Evolutionary conservation across 2,797 vertebrate genomes (phyloP).

Genomic region (Alectoris magna): DNA sequence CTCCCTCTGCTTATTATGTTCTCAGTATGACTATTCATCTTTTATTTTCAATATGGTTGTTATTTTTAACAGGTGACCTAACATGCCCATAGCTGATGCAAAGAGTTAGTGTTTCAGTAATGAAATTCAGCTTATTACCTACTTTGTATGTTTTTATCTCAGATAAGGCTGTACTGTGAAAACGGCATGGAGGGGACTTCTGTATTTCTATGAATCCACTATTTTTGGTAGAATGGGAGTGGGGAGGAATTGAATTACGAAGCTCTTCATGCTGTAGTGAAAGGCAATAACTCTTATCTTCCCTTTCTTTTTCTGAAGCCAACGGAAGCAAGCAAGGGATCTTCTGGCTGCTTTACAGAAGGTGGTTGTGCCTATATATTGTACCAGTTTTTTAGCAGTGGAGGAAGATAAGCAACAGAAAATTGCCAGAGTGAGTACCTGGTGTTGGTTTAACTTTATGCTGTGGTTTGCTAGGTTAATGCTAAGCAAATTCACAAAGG

Average conservation of each 20-base stretch:
- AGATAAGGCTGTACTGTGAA: not conserved
- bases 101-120: not conserved
- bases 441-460: not conserved
- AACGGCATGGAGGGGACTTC: not conserved
- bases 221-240: not conserved
- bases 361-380: conserved; percentile 98
- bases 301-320: conserved; percentile 80
- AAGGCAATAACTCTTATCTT: conserved; percentile 58
- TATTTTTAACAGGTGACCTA: not conserved
- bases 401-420: conserved; percentile 99
- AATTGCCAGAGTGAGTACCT: conserved; percentile 88
- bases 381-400: conserved; percentile 96
- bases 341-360: conserved; percentile 94
- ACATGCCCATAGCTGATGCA: not conserved
- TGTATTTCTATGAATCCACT: accelerated
- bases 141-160: not conserved
- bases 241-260: not conserved
- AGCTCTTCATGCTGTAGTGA: accelerated
- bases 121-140: not conserved
- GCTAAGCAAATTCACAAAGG: not conserved
- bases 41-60: accelerated
- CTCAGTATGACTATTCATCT: not conserved
- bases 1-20: accelerated
- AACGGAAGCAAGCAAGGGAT: conserved; percentile 96
- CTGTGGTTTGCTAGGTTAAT: not conserved